These are phyloP conservation scores for Drosophila funebris DNA, from an alignment of 1,140 invertebrate genomes.

Conservation along the genomic window DNA sequence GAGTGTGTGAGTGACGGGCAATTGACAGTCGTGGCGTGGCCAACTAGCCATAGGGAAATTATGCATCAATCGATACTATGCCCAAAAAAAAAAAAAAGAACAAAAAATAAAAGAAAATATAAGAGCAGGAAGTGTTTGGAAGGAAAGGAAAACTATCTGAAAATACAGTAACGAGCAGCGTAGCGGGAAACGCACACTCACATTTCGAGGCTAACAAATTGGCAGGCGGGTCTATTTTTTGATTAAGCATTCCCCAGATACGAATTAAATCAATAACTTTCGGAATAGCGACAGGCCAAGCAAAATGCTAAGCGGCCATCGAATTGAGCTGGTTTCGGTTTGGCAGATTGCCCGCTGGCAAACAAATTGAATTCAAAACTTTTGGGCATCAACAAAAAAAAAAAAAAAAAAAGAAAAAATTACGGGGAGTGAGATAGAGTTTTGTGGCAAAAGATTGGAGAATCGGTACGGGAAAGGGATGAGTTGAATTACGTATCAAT, in stretches of 20 bases:
- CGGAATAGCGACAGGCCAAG: slow-evolving; percentile 36
- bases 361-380: slow-evolving; percentile 76
- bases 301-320: slow-evolving; percentile 31
- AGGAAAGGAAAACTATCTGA: slow-evolving; percentile 23
- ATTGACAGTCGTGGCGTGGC: slow-evolving; percentile 29
- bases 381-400: slow-evolving; percentile 19
- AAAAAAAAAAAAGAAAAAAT: slow-evolving; percentile 8
- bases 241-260: slow-evolving; percentile 80
- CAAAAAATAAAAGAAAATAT: not conserved
- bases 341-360: slow-evolving; percentile 50
- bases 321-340: slow-evolving; percentile 30
- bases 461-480: not conserved
- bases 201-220: slow-evolving; percentile 46
- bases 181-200: slow-evolving; percentile 30
- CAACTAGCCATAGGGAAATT: slow-evolving; percentile 43
- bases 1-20: slow-evolving; percentile 24
- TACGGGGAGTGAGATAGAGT: not conserved
- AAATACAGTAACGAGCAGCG: slow-evolving; percentile 12
- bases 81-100: slow-evolving; percentile 7
- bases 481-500: slow-evolving; percentile 48
- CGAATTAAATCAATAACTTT: slow-evolving; percentile 80
- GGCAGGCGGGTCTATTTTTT: slow-evolving; percentile 61
- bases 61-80: slow-evolving; percentile 41
- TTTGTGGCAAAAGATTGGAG: not conserved
- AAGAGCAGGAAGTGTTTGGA: not conserved